A percentile compares a stretch with the other conserved stretches of the same genome.
Evolutionary conservation across 2,797 vertebrate genomes (phyloP).

Genomic region (Sparidentex hasta): DNA sequence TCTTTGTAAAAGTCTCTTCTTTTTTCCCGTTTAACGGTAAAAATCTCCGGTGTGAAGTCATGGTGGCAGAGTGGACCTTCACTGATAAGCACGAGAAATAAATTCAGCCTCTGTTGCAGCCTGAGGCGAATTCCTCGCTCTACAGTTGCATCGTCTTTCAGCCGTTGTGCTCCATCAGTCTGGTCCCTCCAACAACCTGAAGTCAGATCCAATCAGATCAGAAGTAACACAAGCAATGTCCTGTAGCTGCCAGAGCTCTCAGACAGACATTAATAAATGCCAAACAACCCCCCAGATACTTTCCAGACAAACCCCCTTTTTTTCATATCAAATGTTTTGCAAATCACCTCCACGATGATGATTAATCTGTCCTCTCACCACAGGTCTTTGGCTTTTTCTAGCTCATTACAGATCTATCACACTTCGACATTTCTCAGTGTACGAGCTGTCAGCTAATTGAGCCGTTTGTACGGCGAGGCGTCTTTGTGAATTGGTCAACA

Average conservation of each 20-base stretch:
- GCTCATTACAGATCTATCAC: conserved; percentile 36
- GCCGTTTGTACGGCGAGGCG: conserved; percentile 8
- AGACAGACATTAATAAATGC: neutral
- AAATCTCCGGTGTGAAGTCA: no score
- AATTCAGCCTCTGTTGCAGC: conserved; percentile 2
- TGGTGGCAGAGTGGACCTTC: neutral
- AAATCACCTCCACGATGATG: neutral
- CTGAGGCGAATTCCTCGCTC: neutral
- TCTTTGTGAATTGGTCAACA: conserved; percentile 19
- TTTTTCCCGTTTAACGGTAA: no score
- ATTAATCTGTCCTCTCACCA: conserved; percentile 14
- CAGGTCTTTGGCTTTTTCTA: conserved; percentile 13
- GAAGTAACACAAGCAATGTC: neutral
- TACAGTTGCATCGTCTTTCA: neutral
- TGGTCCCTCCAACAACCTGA: neutral
- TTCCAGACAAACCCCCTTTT: neutral
- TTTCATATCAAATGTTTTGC: neutral
- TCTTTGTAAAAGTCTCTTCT: neutral
- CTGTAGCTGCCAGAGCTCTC: neutral
- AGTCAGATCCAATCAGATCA: neutral
- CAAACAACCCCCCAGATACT: no score
- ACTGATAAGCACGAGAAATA: neutral
- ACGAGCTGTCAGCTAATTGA: conserved; percentile 42
- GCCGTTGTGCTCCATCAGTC: conserved; percentile 16
- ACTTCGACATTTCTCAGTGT: conserved; percentile 8